Base-by-base conservation (phyloP, 2,113 vertebrate genomes). In the Myrmecophaga tridactyla region DNA sequence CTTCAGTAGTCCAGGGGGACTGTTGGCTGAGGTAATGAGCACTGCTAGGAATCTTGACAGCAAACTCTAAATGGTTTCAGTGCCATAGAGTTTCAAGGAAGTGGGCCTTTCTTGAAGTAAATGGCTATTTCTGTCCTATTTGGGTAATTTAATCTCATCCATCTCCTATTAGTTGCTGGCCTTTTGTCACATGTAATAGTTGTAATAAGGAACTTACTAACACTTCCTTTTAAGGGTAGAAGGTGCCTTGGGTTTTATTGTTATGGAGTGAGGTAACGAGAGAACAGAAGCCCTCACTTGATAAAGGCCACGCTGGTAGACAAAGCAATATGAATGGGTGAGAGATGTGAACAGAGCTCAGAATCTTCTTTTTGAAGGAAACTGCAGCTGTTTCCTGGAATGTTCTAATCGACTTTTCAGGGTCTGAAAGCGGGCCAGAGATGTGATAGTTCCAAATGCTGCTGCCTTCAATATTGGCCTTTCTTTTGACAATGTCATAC, bases 1-100 rank as follows among this genome's bases (percentile, higher is more conserved):
- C 93, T 92, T 96, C 4, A 12, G 76, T 81, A 21, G 39, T 90
- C 93, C 5, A 84, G 63, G 6, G 3, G 72, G 94, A 86, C 90
- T 46, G 1, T 77, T 92, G 85, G 87, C 72, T 3, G 1, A 90
- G 89, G 82, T 88, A 82, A 73, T 92, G 92, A 98, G 85, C 83
- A 53, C 75, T 76, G 69, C 58, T 78, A 92, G 53, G 83, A 73
- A 91, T 96, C 89, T 67, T 94, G 92, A 97, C 91, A 94, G 80
- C 63, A 53, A 41, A 69, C 56, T 88, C 23, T 65, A 53, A 96
- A 87, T 89, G 90, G 43, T 73, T 69, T 86, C 34, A 85, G 1
- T 94, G 63, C 95, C 0, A 0, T 41, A 90, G 90, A 65, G 7
- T 90, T 96, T 91, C 36, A 95, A 96, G 94, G 82, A 75, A 72